Evolutionary conservation across 1,140 invertebrate genomes (phyloP), one percentile per base, ranked within the genome.

Genomic region (Drosophila littoralis): DNA sequence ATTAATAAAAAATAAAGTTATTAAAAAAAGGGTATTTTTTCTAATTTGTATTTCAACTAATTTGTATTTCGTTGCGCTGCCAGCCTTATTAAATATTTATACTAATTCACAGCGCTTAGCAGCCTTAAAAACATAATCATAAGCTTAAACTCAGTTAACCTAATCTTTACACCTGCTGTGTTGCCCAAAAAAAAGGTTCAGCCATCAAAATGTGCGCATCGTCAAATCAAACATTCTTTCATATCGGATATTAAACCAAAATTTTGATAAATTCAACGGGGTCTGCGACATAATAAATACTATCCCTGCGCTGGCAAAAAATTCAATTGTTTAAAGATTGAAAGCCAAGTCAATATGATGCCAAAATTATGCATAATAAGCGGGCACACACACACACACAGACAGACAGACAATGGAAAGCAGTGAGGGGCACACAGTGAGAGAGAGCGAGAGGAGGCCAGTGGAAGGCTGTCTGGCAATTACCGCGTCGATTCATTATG

Each of bases 401-500:
- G 1, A 54, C 6, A 43, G 8, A 42, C 12, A 54, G 45, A 22
- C 13, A 15, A 7, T 6, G n/a, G 38, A 12, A 12, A 12, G 3
- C 10, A 28, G 22, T 5, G 22, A 28, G 22, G 22, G 4, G 22
- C 17, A 17, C 22, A 35, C 6, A 48, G 4, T 46, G 6, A 32
- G 12, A 52, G 2, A 28, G 13, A 28, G 22, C 15, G 38, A 9
- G 15, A 7, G 35, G 33, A 17, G 15, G 22, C 9, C 2, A 17
- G 22, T 22, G 2, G 22, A 22, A 57, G 61, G 51, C 61, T 51
- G 36, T 42, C 54, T 72, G 76, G 67, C 83, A 86, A 86, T 86
- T 86, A 86, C 83, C 65, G 79, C 82, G 66, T 79, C 68, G 83
- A 82, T 86, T 88, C 82, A 88, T 86, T 86, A 86, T 86, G 76